A percentile compares a stretch with the other conserved stretches of the same genome.
These are phyloP conservation scores for Drosophila imparisetae DNA, from an alignment of 2,888 invertebrate species.

Conservation along the genomic window DNA sequence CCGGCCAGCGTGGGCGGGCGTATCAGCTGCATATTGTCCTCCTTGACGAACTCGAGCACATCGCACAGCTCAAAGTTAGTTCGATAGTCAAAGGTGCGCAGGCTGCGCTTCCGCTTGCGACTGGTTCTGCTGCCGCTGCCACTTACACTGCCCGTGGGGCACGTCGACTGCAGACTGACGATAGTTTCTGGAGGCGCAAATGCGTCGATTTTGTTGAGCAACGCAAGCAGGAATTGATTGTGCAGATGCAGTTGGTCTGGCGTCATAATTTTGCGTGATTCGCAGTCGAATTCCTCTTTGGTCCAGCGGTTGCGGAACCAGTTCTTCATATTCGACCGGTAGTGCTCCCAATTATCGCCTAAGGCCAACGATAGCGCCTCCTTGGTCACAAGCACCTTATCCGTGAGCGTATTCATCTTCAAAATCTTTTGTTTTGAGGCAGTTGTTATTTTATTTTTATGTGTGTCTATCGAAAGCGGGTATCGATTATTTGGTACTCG, in stretches of 20 bases:
- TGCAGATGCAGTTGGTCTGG: conserved; percentile 92
- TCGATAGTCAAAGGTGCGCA: conserved; percentile 86
- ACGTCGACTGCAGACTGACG: conserved; percentile 28
- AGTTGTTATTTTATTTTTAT: neutral
- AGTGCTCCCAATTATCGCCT: conserved; percentile 89
- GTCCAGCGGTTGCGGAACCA: conserved; percentile 91
- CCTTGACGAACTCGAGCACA: conserved; percentile 87
- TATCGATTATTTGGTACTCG: conserved; percentile 30
- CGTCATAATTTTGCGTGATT: conserved; percentile 90
- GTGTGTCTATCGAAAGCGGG: neutral
- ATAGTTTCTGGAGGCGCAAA: conserved; percentile 72
- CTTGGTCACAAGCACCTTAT: conserved; percentile 79
- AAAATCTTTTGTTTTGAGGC: conserved; percentile 5
- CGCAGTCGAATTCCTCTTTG: conserved; percentile 93
- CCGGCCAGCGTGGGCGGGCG: conserved; percentile 64
- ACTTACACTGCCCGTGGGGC: conserved; percentile 26
- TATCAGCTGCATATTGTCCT: conserved; percentile 82
- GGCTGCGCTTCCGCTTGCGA: conserved; percentile 85
- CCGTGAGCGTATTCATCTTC: conserved; percentile 75
- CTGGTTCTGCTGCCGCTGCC: conserved; percentile 68
- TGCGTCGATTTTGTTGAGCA: conserved; percentile 89
- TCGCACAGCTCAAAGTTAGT: conserved; percentile 88
- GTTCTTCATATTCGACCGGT: conserved; percentile 90
- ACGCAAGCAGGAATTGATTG: conserved; percentile 92
- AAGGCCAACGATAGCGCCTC: conserved; percentile 84